Evolutionary conservation across 2,797 vertebrate species (phyloP).

Genomic region (Liasis olivaceus): DNA sequence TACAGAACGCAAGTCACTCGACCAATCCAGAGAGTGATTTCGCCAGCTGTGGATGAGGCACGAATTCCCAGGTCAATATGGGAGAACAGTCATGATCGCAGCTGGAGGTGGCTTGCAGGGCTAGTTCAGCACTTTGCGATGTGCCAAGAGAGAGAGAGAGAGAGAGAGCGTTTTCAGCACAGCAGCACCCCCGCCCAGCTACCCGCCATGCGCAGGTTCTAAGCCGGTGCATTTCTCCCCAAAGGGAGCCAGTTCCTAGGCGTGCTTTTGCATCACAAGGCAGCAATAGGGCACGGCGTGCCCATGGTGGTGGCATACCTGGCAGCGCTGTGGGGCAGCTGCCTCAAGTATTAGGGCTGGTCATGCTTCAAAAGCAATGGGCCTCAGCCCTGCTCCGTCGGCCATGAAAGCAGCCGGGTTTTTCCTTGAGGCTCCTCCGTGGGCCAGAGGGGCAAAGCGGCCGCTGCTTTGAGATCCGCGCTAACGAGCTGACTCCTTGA

Average conservation of each 20-base stretch:
- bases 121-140: no score
- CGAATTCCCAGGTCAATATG: neutral
- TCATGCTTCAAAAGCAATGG: neutral
- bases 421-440: neutral
- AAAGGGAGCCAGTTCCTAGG: neutral
- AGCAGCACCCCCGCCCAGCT: neutral
- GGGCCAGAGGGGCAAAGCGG: neutral
- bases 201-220: neutral
- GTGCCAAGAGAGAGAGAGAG: no score
- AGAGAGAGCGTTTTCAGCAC: neutral
- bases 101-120: no score
- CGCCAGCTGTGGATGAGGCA: neutral
- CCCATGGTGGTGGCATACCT: neutral
- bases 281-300: no score
- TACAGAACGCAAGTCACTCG: slow-evolving; percentile 59
- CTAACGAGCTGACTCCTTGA: no score
- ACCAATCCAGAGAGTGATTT: neutral
- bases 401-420: neutral
- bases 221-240: neutral
- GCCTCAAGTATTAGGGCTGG: neutral
- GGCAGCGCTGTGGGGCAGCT: neutral
- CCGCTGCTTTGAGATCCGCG: neutral
- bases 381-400: neutral
- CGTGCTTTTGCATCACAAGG: neutral
- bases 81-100: no score